These are phyloP conservation scores for Lepidocyrtinus sp. DNA, from an alignment of 2,888 invertebrate genomes.

Conservation along the genomic window DNA sequence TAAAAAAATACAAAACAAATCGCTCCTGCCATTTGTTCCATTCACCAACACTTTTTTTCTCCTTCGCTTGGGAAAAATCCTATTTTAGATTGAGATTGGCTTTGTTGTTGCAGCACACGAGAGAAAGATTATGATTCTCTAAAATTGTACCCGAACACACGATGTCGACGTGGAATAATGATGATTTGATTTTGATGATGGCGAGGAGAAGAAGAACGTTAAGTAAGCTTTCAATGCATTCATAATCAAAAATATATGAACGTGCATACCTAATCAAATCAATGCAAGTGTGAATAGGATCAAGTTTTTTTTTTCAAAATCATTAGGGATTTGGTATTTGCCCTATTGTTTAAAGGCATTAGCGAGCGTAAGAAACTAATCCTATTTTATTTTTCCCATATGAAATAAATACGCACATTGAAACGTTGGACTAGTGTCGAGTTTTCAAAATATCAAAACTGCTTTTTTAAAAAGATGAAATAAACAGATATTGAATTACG, in stretches of 20 bases:
- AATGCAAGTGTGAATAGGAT: slow-evolving; percentile 36
- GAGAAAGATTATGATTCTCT: no score
- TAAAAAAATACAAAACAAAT: slow-evolving; percentile 19
- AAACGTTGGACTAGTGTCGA: no score
- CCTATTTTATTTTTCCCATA: slow-evolving; percentile 21
- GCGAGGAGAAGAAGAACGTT: slow-evolving; percentile 5
- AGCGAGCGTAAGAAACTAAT: slow-evolving; percentile 36
- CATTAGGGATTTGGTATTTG: not conserved
- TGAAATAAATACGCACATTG: no score
- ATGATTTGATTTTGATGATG: slow-evolving; percentile 48
- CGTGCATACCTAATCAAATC: not conserved
- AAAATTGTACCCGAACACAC: slow-evolving; percentile 23
- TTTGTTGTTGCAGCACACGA: no score
- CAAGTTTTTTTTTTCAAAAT: slow-evolving; percentile 20
- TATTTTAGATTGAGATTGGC: not conserved
- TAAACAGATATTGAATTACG: slow-evolving; percentile 20
- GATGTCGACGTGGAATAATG: slow-evolving; percentile 21
- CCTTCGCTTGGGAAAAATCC: not conserved
- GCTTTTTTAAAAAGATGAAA: slow-evolving; percentile 8
- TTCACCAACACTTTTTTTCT: not conserved
- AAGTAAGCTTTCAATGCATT: not conserved
- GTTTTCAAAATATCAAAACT: no score
- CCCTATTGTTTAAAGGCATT: not conserved
- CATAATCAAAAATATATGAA: not conserved
- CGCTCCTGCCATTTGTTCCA: slow-evolving; percentile 13